These are phyloP conservation scores for Odontomyia ornata DNA, from an alignment of 2,888 invertebrate genomes.

Conservation along the genomic window DNA sequence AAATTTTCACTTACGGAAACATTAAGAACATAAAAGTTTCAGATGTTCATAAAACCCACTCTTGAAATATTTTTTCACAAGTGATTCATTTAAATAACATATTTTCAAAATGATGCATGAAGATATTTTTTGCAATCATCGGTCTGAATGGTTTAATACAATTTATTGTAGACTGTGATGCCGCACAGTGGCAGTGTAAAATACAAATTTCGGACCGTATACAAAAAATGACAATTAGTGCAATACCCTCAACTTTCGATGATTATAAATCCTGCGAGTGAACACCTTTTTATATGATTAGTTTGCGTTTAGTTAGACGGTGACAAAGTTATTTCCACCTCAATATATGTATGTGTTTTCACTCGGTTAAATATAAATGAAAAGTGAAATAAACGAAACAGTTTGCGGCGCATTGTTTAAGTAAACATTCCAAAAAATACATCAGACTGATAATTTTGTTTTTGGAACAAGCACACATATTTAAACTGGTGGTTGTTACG, in stretches of 20 bases:
- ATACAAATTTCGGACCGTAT: neutral
- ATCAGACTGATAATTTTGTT: too few species aligned
- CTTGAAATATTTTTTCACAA: neutral
- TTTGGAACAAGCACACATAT: too few species aligned
- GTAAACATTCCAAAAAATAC: too few species aligned
- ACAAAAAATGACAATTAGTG: neutral
- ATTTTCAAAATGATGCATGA: constrained; percentile 17
- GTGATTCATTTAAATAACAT: neutral
- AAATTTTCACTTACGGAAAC: neutral
- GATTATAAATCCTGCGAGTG: too few species aligned
- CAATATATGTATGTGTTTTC: too few species aligned
- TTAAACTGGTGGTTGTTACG: too few species aligned
- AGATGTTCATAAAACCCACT: constrained; percentile 3
- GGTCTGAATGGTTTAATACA: neutral
- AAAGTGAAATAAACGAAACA: too few species aligned
- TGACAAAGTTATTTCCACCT: too few species aligned
- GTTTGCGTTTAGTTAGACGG: too few species aligned
- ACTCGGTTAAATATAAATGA: too few species aligned
- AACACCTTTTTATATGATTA: too few species aligned
- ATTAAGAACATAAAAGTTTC: neutral
- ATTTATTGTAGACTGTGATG: neutral
- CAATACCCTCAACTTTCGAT: neutral
- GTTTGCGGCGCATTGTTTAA: too few species aligned
- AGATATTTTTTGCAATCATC: neutral
- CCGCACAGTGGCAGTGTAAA: neutral